These are phyloP conservation scores for Mamestra configurata DNA, from an alignment of 1,140 invertebrate species.

Conservation along the genomic window DNA sequence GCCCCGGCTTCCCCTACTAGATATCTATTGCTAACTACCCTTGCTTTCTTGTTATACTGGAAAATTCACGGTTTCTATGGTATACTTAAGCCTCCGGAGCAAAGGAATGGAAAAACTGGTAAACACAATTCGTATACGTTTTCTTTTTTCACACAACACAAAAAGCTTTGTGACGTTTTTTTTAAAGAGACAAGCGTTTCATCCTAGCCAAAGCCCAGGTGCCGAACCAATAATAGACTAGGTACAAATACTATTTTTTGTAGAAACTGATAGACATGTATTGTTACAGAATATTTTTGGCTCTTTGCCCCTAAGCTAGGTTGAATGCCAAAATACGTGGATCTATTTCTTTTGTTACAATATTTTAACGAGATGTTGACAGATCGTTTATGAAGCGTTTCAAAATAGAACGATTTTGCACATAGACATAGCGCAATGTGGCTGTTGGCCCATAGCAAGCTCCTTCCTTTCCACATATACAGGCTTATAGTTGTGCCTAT, in stretches of 20 bases:
- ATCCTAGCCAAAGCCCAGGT: not conserved
- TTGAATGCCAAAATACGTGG: conserved; percentile 13
- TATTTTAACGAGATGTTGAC: conserved; percentile 9
- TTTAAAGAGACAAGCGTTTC: not conserved
- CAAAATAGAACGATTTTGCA: not conserved
- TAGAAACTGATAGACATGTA: not conserved
- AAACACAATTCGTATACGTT: not conserved
- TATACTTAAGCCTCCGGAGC: too few species aligned
- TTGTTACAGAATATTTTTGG: conserved; percentile 26
- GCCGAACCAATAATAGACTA: not conserved
- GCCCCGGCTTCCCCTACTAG: too few species aligned
- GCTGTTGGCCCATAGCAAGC: not conserved
- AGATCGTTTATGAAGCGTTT: conserved; percentile 4
- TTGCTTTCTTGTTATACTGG: too few species aligned
- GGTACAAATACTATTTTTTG: not conserved
- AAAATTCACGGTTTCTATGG: too few species aligned
- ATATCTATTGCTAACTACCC: too few species aligned
- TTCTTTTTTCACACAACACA: not conserved
- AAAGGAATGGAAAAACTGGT: too few species aligned
- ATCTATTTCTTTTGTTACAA: not conserved
- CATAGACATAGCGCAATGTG: too few species aligned
- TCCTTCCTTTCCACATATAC: too few species aligned
- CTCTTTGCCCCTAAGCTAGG: conserved; percentile 8
- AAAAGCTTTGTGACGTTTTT: not conserved
- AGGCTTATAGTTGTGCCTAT: too few species aligned